Base-by-base conservation (phyloP, 2,888 invertebrate species). In the Allacma fusca region DNA sequence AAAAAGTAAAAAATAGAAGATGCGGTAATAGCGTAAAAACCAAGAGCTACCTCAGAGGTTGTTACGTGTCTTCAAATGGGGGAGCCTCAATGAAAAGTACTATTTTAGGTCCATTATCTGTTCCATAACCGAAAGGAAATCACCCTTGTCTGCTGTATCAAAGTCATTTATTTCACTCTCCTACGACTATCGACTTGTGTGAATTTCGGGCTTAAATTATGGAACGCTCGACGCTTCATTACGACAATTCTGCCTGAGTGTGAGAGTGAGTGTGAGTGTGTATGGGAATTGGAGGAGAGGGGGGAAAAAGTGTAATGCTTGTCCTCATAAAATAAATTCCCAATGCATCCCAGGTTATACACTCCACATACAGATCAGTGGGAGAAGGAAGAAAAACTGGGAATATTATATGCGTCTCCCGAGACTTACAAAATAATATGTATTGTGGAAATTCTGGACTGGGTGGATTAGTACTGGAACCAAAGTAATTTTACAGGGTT, bases 311-410 rank as follows among this genome's bases (percentile, higher is more conserved):
- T 21, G 29, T 29, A 62, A 24, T 19, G 21, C 9, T 24, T 24
- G 67, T 29, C 67, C 23, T 12, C 24, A 67, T 67, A 67, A 67
- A 28, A 67, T 67, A 67, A 67, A 67, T 67, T 19, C n/a, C 26
- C 13, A 28, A 67, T 67, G 23, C 9, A 24, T 67, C 28, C 26
- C n/a, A n/a, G n/a, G n/a, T n/a, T 28, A 67, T 28, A 5, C 5
- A 13, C 67, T 67, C 16, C 4, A 19, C 67, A 59, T 23, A 59
- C 23, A 7, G 59, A 59, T 21, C 7, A 59, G 59, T 7, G 9
- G 59, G 9, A 59, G 19, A 59, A 23, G n/a, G 7, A 40, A 5
- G 29, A 24, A n/a, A 67, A 26, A 24, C 19, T 28, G 67, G 29
- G 23, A 12, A 67, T 4, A 29, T 62, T 62, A 62, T 62, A 62